These are phyloP conservation scores for Tortrix viridana DNA, from an alignment of 2,888 invertebrate species.

Conservation along the genomic window DNA sequence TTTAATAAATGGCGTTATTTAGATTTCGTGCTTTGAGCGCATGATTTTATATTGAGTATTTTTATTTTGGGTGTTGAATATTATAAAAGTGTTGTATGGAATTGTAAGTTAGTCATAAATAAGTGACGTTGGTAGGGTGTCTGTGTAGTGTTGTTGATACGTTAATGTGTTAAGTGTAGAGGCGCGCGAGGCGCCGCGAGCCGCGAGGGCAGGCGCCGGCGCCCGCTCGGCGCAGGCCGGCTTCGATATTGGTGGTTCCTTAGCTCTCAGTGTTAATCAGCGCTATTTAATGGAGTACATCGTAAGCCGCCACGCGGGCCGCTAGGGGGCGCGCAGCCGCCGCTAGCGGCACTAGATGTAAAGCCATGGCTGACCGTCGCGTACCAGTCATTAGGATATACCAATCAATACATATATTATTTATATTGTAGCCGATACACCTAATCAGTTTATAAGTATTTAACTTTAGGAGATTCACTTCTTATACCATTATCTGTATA, in stretches of 20 bases:
- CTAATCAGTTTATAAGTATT: conserved; percentile 63
- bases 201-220: conserved; percentile 32
- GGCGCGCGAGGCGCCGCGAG: conserved; percentile 42
- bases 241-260: conserved; percentile 33
- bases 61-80: conserved; percentile 67
- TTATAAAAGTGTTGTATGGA: conserved; percentile 67
- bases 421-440: conserved; percentile 70
- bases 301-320: conserved; percentile 25
- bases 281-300: conserved; percentile 40
- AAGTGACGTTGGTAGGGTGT: conserved; percentile 51
- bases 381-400: conserved; percentile 77
- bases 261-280: conserved; percentile 40
- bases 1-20: conserved; percentile 63
- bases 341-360: conserved; percentile 44
- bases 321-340: background rate
- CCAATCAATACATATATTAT: conserved; percentile 70
- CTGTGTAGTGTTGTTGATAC: conserved; percentile 53
- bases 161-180: conserved; percentile 51
- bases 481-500: conserved; percentile 80
- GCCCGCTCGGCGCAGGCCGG: conserved; percentile 21
- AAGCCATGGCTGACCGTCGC: conserved; percentile 73
- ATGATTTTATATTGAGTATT: conserved; percentile 73
- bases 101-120: conserved; percentile 62
- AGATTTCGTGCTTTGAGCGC: conserved; percentile 78
- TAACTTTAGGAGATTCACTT: conserved; percentile 74